These are phyloP conservation scores for Drosophila arawakana DNA, from an alignment of 1,140 invertebrate species.

Conservation along the genomic window DNA sequence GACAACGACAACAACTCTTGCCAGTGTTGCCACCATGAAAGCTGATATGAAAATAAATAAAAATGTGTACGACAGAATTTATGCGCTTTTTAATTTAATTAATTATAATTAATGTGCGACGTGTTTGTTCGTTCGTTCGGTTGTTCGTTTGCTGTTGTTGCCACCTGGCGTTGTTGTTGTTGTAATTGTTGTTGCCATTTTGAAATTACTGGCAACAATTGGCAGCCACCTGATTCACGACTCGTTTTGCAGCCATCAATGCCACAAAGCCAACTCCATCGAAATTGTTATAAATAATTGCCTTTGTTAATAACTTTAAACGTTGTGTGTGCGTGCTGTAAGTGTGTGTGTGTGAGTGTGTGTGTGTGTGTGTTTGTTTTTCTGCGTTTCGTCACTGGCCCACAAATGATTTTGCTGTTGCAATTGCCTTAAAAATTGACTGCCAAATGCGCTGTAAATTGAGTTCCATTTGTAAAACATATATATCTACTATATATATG, in stretches of 20 bases:
- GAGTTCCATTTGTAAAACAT: neutral
- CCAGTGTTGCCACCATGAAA: conserved; percentile 46
- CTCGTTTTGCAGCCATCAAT: conserved; percentile 60
- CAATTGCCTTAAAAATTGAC: conserved; percentile 49
- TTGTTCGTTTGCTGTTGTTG: conserved; percentile 14
- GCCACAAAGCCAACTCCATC: conserved; percentile 64
- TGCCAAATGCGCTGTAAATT: conserved; percentile 32
- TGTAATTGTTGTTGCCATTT: conserved; percentile 41
- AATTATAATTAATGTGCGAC: conserved; percentile 70
- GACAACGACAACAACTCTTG: conserved; percentile 24
- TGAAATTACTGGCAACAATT: conserved; percentile 46
- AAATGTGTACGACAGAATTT: conserved; percentile 68
- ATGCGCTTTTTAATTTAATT: conserved; percentile 74
- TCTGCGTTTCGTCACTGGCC: conserved; percentile 66
- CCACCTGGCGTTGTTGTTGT: conserved; percentile 11
- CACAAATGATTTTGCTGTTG: conserved; percentile 44
- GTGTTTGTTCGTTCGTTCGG: conserved; percentile 3
- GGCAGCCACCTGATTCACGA: conserved; percentile 56
- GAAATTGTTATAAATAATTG: conserved; percentile 77
- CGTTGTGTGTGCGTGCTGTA: conserved; percentile 26
- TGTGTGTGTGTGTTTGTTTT: conserved; percentile 1
- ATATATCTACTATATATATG: neutral
- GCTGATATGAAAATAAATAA: conserved; percentile 29
- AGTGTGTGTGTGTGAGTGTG: conserved; percentile 18
- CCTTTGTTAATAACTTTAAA: conserved; percentile 74